These are phyloP conservation scores for Arctocebus calabarensis DNA, from an alignment of 2,797 vertebrate genomes.

Conservation along the genomic window DNA sequence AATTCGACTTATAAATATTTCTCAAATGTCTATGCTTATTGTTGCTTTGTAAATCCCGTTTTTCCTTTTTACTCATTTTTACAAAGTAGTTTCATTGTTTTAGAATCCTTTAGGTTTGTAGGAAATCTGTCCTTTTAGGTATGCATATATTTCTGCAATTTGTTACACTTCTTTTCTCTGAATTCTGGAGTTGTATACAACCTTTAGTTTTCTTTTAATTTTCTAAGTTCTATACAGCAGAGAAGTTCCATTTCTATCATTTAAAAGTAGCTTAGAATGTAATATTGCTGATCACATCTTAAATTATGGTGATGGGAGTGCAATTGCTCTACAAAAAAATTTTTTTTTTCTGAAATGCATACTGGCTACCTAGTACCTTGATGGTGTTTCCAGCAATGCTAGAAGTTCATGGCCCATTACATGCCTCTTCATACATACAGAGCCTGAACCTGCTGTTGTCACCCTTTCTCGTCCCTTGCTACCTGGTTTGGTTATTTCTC, in stretches of 20 bases:
- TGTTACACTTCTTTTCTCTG: neutral
- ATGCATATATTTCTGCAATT: neutral
- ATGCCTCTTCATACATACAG: neutral
- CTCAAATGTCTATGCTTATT: neutral
- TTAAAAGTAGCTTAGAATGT: neutral
- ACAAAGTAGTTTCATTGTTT: neutral
- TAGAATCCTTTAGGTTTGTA: neutral
- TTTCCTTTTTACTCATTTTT: neutral
- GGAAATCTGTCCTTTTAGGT: neutral
- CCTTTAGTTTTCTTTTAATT: neutral
- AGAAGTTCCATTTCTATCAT: neutral
- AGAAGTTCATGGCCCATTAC: neutral
- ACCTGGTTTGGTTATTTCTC: neutral
- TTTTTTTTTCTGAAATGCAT: neutral
- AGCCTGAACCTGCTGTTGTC: neutral
- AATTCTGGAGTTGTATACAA: neutral
- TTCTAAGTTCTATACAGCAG: neutral
- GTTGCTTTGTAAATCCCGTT: neutral
- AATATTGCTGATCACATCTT: neutral
- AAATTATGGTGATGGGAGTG: neutral
- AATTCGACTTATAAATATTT: conserved; percentile 18
- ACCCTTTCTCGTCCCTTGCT: neutral
- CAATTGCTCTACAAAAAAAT: neutral
- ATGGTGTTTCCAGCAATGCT: neutral
- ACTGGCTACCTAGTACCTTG: neutral